These are phyloP conservation scores for Neodon shergylaensis DNA, from an alignment of 2,113 vertebrate species.

Conservation along the genomic window DNA sequence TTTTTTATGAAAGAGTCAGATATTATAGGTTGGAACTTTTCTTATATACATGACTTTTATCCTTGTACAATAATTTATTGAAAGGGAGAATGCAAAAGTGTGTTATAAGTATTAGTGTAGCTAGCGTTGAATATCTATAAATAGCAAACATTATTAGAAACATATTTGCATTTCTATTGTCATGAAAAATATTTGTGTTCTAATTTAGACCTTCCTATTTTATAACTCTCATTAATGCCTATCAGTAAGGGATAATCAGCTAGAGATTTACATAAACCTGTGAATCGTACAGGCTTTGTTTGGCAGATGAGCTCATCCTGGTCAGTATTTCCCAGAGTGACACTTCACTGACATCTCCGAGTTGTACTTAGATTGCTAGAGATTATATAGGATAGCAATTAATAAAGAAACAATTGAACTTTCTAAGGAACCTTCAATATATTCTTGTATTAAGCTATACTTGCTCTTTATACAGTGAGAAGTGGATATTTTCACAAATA, in stretches of 20 bases:
- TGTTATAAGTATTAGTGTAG: background rate
- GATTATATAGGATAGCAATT: background rate
- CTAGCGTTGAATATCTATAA: conserved; percentile 42
- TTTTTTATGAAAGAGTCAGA: background rate
- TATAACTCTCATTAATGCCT: conserved; percentile 64
- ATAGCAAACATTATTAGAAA: conserved; percentile 49
- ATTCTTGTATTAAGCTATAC: background rate
- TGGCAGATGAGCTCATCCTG: conserved; percentile 3
- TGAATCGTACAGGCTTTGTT: background rate
- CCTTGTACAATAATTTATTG: background rate
- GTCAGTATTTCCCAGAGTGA: conserved; percentile 4
- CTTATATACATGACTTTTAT: background rate
- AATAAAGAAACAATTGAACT: conserved; percentile 16
- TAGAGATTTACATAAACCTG: conserved; percentile 36
- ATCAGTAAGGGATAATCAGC: conserved; percentile 51
- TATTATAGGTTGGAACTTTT: background rate
- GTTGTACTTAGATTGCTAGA: background rate
- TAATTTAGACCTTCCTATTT: conserved; percentile 66
- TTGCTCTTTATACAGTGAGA: background rate
- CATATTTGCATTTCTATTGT: conserved; percentile 69
- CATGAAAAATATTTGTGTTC: conserved; percentile 62
- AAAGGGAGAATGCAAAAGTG: background rate
- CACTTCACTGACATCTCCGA: background rate
- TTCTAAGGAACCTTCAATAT: background rate
- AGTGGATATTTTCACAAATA: background rate